Base-by-base conservation (phyloP, 2,797 vertebrate species). In the Ctenosaura bakeri region DNA sequence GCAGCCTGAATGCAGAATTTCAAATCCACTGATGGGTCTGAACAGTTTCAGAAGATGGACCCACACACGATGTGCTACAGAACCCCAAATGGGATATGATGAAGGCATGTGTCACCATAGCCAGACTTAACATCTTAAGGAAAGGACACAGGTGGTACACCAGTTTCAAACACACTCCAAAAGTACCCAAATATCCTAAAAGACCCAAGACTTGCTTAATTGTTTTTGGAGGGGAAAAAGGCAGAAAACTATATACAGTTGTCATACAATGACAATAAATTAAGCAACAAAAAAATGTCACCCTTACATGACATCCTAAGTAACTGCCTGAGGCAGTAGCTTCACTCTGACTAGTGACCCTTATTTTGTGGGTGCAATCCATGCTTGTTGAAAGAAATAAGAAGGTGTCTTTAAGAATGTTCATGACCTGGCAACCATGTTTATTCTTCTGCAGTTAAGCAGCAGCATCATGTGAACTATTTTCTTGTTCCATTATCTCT, bases 401-500 rank as follows among this genome's bases (percentile, higher is more conserved):
- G 16, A 76, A 6, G n/a, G 13, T 4, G 1, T 50, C 16, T 71
- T 88, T 59, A 26, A 85, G 50, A 50, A 35, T 29, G 20, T 32
- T 64, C 42, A 42, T 32, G 52, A 26, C 66, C 29, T 81, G 18
- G 14, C 13, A 66, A 64, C 38, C 42, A 32, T 20, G 73, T 79
- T 89, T 89, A 59, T 46, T 59, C 91, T 91, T 90, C 0, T 89
- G 89, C 92, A 92, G 89, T 96, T 95, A 91, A 94, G 90, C 90
- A 95, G 93, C 91, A 91, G 87, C 85, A 83, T 93, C 88, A 93
- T 91, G 92, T 87, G 93, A 95, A 93, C 85, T 24, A 84, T 94
- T 93, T 95, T 94, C 94, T 95, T 90, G 92, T 92, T 95, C 90
- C 92, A 4, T 91, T 89, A 94, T 35, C 85, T 95, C 90, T 94